Base-by-base conservation (phyloP, 2,113 vertebrate genomes). In the Zosterops borbonicus region DNA sequence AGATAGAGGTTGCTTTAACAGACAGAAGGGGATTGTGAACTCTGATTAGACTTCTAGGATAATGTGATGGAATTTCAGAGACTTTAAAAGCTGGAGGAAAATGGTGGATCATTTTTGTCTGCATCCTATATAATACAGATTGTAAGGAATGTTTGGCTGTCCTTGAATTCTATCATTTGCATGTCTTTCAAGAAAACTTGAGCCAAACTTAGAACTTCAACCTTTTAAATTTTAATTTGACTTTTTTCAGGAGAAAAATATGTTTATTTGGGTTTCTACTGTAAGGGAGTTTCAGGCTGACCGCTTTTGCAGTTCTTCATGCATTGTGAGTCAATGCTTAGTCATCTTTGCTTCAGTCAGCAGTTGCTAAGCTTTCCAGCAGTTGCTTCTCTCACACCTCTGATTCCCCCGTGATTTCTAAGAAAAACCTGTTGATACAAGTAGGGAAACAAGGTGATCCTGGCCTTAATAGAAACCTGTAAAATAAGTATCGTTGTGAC, bases 281-380 rank as follows among this genome's bases (percentile, higher is more conserved):
- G 22, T 77, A 37, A 74, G 27, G 35, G n/a, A 83, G 49, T 83
- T 87, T 87, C 75, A 93, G 65, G 27, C 49, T 90, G 73, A 55
- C 56, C 41, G 49, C 20, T 74, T 90, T 83, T 52, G 42, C 37
- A 52, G 42, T 70, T 78, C 35, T 92, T 89, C 56, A 22, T 41
- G 35, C 24, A 23, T 37, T 90, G 9, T 83, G 87, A 83, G 41
- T 92, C 91, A 94, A 7, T 52, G 73, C 56, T 81, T 52, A 82
- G 73, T 93, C 79, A 78, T 70, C 67, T 92, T 80, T 18, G 14
- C 58, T 86, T 83, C 69, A 84, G 76, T 92, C 83, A 91, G 69
- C 80, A 93, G 67, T 31, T 90, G 59, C 80, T 92, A 47, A 91
- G 13, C 44, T 94, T 88, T 70, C 71, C 55, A 93, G 50, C 42